Evolutionary conservation across 2,888 invertebrate genomes (phyloP).

Genomic region (Acronicta psi): DNA sequence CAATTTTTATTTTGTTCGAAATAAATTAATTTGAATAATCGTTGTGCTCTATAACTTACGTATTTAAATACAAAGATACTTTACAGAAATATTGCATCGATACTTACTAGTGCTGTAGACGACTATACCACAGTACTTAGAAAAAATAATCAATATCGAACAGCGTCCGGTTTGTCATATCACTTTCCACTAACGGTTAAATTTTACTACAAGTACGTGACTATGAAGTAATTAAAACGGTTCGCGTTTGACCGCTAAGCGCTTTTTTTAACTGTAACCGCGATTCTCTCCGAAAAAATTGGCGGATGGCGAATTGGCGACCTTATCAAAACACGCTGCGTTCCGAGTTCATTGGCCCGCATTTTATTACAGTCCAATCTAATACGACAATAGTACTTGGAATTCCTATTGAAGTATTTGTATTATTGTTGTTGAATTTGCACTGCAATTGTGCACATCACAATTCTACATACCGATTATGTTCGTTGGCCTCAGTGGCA

Average conservation of each 20-base stretch:
- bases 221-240: constrained; percentile 88
- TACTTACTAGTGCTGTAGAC: constrained; percentile 10
- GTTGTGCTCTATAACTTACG: constrained; percentile 34
- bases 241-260: constrained; percentile 72
- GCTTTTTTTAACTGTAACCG: constrained; percentile 81
- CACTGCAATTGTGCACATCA: constrained; percentile 54
- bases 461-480: constrained; percentile 59
- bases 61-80: neutral
- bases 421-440: constrained; percentile 50
- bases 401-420: constrained; percentile 47
- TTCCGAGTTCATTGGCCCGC: constrained; percentile 68
- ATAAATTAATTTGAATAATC: constrained; percentile 2
- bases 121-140: constrained; percentile 16
- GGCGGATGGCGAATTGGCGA: constrained; percentile 78
- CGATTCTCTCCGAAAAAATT: constrained; percentile 71
- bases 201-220: constrained; percentile 80
- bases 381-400: constrained; percentile 52
- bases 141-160: constrained; percentile 62
- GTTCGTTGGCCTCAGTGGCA: constrained; percentile 54
- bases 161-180: constrained; percentile 73
- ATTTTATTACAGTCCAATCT: constrained; percentile 65
- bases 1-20: neutral
- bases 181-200: constrained; percentile 85
- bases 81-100: neutral
- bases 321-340: constrained; percentile 81